Percentiles rank a stretch among this genome's conserved stretches.
These are phyloP conservation scores for Amphimallon solstitiale DNA, from an alignment of 2,888 invertebrate genomes.

Conservation along the genomic window DNA sequence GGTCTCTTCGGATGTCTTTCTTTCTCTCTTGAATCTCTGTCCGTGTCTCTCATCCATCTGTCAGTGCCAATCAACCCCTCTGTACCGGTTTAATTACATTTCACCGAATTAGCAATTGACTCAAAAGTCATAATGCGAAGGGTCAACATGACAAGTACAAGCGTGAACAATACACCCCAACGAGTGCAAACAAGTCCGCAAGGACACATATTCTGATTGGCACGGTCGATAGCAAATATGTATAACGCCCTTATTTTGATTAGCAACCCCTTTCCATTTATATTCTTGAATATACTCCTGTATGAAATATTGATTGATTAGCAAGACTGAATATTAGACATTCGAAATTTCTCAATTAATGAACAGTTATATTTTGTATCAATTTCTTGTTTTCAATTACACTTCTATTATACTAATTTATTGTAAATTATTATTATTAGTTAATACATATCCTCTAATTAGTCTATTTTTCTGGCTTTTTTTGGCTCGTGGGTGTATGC, in stretches of 20 bases:
- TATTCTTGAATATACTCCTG: background rate
- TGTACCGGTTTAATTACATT: constrained; percentile 38
- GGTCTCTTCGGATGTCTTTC: constrained; percentile 13
- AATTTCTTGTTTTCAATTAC: too few species aligned
- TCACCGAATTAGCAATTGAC: constrained; percentile 42
- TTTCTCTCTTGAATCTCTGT: constrained; percentile 9
- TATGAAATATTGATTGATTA: constrained; percentile 6
- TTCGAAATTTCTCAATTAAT: too few species aligned
- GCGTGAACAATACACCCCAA: constrained; percentile 14
- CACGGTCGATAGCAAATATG: constrained; percentile 12
- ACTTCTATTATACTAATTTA: too few species aligned
- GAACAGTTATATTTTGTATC: too few species aligned
- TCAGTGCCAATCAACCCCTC: constrained; percentile 28
- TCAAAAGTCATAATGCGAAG: constrained; percentile 34
- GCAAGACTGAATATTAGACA: constrained; percentile 6
- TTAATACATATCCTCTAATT: too few species aligned
- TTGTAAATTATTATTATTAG: too few species aligned
- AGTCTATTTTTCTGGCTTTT: too few species aligned
- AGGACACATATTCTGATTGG: constrained; percentile 13
- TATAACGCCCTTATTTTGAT: constrained; percentile 11
- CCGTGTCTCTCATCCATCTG: constrained; percentile 23
- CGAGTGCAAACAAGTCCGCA: constrained; percentile 7
- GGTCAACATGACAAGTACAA: constrained; percentile 32
- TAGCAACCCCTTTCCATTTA: background rate
- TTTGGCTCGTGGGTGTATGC: too few species aligned